Evolutionary conservation across 1,140 invertebrate genomes (phyloP).

Genomic region (Drosophila littoralis): DNA sequence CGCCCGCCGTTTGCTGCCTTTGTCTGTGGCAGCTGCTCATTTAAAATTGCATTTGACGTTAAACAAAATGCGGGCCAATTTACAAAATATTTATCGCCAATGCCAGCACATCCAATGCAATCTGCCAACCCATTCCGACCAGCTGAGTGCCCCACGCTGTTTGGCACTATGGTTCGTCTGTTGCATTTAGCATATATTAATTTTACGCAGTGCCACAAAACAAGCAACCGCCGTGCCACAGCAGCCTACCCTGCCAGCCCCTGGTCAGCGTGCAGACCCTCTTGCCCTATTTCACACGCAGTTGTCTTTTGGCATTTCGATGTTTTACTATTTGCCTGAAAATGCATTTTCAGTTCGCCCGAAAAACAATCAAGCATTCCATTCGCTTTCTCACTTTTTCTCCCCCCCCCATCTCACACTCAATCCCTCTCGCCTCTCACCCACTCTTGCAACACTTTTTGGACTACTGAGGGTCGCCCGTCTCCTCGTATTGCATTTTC

Average conservation of each 20-base stretch:
- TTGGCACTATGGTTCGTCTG: not conserved
- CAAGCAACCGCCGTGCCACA: constrained; percentile 1
- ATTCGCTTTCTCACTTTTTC: not conserved
- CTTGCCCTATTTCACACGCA: not conserved
- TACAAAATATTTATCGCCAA: constrained; percentile 52
- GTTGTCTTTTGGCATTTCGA: constrained; percentile 29
- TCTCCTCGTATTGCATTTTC: not conserved
- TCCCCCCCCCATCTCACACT: not conserved
- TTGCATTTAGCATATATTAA: constrained; percentile 48
- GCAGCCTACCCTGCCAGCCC: not conserved
- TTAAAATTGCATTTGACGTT: constrained; percentile 50
- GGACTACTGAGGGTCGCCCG: not conserved
- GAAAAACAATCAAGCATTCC: constrained; percentile 39
- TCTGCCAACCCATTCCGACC: constrained; percentile 3
- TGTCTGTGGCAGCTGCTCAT: constrained; percentile 23
- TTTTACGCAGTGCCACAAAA: constrained; percentile 42
- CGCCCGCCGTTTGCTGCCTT: not conserved
- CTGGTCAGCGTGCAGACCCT: not conserved
- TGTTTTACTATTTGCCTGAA: constrained; percentile 29
- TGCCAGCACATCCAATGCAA: constrained; percentile 30
- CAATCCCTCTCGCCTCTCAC: no score
- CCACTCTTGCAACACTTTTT: no score
- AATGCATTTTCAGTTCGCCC: constrained; percentile 31
- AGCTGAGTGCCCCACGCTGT: not conserved
- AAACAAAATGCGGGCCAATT: constrained; percentile 55